Percentiles rank a stretch among this genome's conserved stretches.
These are phyloP conservation scores for Scomber japonicus DNA, from an alignment of 2,113 vertebrate species.

Conservation along the genomic window DNA sequence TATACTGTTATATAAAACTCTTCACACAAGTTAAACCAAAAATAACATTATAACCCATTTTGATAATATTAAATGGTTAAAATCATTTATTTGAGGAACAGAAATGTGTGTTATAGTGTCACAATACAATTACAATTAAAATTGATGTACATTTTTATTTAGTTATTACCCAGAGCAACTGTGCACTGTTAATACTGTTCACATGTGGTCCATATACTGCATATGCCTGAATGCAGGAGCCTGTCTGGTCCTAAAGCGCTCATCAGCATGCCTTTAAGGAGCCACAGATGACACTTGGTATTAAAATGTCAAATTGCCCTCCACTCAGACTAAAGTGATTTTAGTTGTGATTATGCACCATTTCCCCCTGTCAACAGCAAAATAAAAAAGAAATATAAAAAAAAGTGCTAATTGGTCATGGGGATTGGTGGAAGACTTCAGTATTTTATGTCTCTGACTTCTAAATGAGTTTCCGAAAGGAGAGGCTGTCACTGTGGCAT, in stretches of 20 bases:
- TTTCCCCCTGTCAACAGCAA: constrained; percentile 68
- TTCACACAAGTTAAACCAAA: background rate
- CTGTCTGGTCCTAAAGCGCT: constrained; percentile 32
- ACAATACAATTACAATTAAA: background rate
- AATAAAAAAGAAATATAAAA: constrained; percentile 68
- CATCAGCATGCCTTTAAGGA: constrained; percentile 69
- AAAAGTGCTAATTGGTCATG: constrained; percentile 82
- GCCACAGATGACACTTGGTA: constrained; percentile 70
- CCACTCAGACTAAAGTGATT: constrained; percentile 77
- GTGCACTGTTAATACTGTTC: constrained; percentile 15
- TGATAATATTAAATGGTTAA: background rate
- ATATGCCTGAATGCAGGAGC: constrained; percentile 3
- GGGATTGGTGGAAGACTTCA: constrained; percentile 80
- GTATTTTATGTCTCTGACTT: constrained; percentile 81
- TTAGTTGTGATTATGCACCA: constrained; percentile 79
- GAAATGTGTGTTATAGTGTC: background rate
- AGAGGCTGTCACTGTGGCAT: constrained; percentile 74
- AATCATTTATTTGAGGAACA: background rate
- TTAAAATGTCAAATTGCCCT: constrained; percentile 81
- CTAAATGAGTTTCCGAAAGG: constrained; percentile 82
- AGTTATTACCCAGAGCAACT: background rate
- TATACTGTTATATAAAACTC: background rate
- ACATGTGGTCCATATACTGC: constrained; percentile 38
- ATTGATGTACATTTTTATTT: background rate
- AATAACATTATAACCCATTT: background rate